These are phyloP conservation scores for Ectropis crepuscularia DNA, from an alignment of 2,888 invertebrate genomes.

Conservation along the genomic window DNA sequence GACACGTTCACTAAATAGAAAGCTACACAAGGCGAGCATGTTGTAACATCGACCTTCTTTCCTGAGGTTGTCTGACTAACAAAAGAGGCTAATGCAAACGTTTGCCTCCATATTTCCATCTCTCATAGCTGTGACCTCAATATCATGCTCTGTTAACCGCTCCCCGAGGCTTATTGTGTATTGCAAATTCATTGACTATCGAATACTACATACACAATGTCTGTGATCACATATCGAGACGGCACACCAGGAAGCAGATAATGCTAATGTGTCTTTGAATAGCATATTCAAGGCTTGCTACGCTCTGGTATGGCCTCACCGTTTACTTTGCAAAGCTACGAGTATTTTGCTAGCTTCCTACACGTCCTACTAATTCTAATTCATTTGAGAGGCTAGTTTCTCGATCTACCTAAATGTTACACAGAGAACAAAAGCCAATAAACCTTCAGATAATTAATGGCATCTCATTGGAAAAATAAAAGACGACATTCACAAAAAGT, in stretches of 20 bases:
- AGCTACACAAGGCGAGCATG: slow-evolving; percentile 81
- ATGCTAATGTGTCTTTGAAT: slow-evolving; percentile 82
- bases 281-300: slow-evolving; percentile 79
- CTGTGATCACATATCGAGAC: slow-evolving; percentile 65
- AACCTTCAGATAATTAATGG: slow-evolving; percentile 39
- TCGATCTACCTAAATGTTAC: slow-evolving; percentile 34
- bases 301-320: slow-evolving; percentile 74
- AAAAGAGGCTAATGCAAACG: slow-evolving; percentile 77
- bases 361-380: slow-evolving; percentile 49
- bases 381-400: slow-evolving; percentile 38
- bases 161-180: slow-evolving; percentile 62
- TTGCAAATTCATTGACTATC: slow-evolving; percentile 57
- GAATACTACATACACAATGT: slow-evolving; percentile 56
- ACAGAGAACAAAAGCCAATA: slow-evolving; percentile 43
- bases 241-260: slow-evolving; percentile 76
- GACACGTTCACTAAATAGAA: slow-evolving; percentile 81
- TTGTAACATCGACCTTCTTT: slow-evolving; percentile 83
- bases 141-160: slow-evolving; percentile 72
- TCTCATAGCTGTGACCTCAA: slow-evolving; percentile 71
- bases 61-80: slow-evolving; percentile 67
- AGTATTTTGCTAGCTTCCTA: slow-evolving; percentile 63
- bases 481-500: slow-evolving; percentile 29
- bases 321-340: slow-evolving; percentile 69
- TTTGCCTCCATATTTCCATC: slow-evolving; percentile 65
- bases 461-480: slow-evolving; percentile 33